phyloP scores from a whole-genome alignment of 2,888 invertebrate genomes.

The Oithona nana region DNA sequence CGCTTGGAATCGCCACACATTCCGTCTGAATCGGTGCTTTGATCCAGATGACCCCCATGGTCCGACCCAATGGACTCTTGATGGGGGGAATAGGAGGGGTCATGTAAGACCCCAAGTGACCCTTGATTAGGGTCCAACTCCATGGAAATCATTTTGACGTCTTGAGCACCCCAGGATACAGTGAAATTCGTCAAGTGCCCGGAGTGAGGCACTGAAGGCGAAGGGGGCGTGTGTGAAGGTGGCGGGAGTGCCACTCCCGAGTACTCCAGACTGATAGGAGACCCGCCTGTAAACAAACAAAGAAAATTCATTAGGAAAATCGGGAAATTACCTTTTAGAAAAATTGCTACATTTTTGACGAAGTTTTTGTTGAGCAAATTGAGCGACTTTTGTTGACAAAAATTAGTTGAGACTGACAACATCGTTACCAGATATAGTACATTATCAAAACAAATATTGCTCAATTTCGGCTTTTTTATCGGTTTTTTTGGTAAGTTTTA shows the following conservation, averaged over 20 bases:
- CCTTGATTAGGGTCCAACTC: not conserved
- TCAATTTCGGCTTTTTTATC: too few relatives aligned
- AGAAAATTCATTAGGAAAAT: too few relatives aligned
- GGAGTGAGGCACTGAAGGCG: not conserved
- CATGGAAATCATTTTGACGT: not conserved
- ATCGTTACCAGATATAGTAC: too few relatives aligned
- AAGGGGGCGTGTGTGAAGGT: not conserved
- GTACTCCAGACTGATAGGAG: not conserved
- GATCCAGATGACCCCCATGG: not conserved
- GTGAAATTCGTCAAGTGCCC: not conserved
- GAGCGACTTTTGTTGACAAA: too few relatives aligned
- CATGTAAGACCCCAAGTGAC: not conserved
- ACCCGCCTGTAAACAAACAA: not conserved
- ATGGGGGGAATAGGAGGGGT: not conserved
- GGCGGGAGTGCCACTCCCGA: not conserved
- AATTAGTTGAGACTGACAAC: too few relatives aligned
- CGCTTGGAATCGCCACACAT: not conserved
- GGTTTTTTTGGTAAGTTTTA: too few relatives aligned
- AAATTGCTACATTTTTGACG: too few relatives aligned
- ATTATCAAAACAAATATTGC: too few relatives aligned
- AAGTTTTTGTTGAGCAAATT: too few relatives aligned
- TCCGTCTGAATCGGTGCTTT: not conserved
- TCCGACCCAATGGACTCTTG: not conserved
- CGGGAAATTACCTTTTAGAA: too few relatives aligned
- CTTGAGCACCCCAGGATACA: not conserved